A percentile compares a stretch with the other conserved stretches of the same genome.
Evolutionary conservation across 2,797 vertebrate genomes (phyloP).

Genomic region (Myotis findleyi): DNA sequence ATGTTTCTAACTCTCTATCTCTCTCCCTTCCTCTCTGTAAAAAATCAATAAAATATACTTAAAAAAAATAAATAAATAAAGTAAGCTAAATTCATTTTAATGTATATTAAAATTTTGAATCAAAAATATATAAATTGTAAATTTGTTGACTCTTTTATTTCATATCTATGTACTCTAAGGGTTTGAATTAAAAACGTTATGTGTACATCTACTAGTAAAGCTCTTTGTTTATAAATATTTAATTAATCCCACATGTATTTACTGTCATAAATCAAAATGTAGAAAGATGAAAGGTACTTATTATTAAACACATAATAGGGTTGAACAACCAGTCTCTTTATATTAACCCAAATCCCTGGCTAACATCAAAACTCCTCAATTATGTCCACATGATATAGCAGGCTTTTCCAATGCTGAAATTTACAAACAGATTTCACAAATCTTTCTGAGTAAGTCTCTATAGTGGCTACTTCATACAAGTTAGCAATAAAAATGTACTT

Average conservation of each 20-base stretch:
- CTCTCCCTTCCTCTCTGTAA: too few relatives aligned
- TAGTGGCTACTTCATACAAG: neutral
- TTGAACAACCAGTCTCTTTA: neutral
- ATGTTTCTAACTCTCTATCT: too few relatives aligned
- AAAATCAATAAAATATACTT: too few relatives aligned
- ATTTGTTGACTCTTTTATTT: neutral
- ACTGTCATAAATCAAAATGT: conserved; percentile 40
- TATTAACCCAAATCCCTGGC: neutral
- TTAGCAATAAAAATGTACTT: neutral
- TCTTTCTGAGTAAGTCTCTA: neutral
- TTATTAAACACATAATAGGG: neutral
- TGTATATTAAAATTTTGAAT: neutral
- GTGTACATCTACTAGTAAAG: neutral
- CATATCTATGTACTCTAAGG: neutral
- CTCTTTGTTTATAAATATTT: neutral
- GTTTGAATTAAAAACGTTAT: neutral
- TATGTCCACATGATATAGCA: neutral
- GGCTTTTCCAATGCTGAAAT: neutral
- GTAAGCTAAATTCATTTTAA: neutral
- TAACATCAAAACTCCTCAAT: neutral
- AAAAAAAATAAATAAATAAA: conserved; percentile 34
- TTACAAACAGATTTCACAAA: neutral
- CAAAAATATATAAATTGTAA: neutral
- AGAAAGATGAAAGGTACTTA: neutral
- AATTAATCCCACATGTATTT: neutral